Conservation (phyloP, 2,797 vertebrate genomes). For the Rhincodon typus region DNA sequence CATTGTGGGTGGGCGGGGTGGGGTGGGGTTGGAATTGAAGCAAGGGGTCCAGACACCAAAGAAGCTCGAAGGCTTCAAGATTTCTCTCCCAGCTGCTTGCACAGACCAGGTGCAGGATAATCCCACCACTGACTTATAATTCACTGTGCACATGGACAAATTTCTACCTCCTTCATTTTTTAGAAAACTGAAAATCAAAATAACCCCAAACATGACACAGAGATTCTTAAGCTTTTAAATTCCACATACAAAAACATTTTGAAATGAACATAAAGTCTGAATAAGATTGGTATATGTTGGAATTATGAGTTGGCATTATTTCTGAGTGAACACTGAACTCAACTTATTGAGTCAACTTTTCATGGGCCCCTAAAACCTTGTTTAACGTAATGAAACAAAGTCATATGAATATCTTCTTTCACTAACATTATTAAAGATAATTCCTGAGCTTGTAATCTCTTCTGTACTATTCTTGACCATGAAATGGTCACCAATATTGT, state of each 20-base stretch:
- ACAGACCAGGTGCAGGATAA: background rate
- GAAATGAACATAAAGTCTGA: background rate
- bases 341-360: background rate
- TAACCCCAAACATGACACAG: background rate
- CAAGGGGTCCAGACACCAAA: too few relatives aligned
- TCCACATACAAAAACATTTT: background rate
- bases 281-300: too few relatives aligned
- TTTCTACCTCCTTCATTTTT: background rate
- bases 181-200: background rate
- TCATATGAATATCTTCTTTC: background rate
- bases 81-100: background rate
- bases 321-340: background rate
- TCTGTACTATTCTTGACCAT: slow-evolving; percentile 21
- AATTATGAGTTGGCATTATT: background rate
- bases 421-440: slow-evolving; percentile 35
- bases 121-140: background rate
- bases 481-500: slow-evolving; percentile 39
- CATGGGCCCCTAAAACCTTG: background rate
- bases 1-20: too few relatives aligned
- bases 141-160: background rate
- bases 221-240: background rate
- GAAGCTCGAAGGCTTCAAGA: too few relatives aligned
- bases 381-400: background rate
- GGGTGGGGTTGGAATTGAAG: too few relatives aligned
- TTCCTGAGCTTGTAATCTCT: slow-evolving; percentile 31